Evolutionary conservation across 1,140 invertebrate species (phyloP).

Genomic region (Lethocerus indicus): DNA sequence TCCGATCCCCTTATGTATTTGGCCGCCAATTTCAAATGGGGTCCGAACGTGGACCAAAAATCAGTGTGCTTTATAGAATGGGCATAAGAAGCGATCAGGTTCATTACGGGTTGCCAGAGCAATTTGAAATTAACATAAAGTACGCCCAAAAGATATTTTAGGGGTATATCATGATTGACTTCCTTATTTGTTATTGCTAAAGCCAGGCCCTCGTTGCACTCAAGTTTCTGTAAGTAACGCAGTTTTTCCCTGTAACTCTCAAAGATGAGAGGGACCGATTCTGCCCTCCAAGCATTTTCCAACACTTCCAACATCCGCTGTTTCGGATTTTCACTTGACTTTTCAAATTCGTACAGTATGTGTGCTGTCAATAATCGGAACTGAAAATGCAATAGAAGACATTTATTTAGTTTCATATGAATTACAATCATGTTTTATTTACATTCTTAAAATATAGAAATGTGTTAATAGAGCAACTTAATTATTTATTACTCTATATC

Average conservation of each 20-base stretch:
- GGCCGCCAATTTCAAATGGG: constrained; percentile 32
- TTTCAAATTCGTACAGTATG: constrained; percentile 51
- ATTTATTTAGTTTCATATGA: not conserved
- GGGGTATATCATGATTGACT: constrained; percentile 23
- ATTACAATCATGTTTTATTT: too few relatives aligned
- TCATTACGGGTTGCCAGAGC: constrained; percentile 66
- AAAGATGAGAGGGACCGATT: constrained; percentile 44
- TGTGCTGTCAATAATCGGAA: constrained; percentile 48
- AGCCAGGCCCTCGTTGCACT: constrained; percentile 17
- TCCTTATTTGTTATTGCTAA: not conserved
- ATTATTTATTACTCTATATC: not conserved
- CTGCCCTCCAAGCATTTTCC: constrained; percentile 45
- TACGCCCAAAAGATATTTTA: constrained; percentile 64
- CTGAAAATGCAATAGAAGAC: constrained; percentile 27
- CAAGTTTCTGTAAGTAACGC: constrained; percentile 51
- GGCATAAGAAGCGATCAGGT: constrained; percentile 56
- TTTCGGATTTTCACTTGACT: constrained; percentile 24
- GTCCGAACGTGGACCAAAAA: constrained; percentile 64
- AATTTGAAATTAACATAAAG: constrained; percentile 76
- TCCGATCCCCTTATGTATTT: too few relatives aligned
- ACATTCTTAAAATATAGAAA: too few relatives aligned
- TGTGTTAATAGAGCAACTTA: too few relatives aligned
- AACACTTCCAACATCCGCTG: constrained; percentile 29
- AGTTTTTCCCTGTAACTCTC: constrained; percentile 63
- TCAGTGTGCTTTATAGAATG: constrained; percentile 36